Base-by-base conservation (phyloP, 1,140 invertebrate genomes). In the Anagrus nilaparvatae region DNA sequence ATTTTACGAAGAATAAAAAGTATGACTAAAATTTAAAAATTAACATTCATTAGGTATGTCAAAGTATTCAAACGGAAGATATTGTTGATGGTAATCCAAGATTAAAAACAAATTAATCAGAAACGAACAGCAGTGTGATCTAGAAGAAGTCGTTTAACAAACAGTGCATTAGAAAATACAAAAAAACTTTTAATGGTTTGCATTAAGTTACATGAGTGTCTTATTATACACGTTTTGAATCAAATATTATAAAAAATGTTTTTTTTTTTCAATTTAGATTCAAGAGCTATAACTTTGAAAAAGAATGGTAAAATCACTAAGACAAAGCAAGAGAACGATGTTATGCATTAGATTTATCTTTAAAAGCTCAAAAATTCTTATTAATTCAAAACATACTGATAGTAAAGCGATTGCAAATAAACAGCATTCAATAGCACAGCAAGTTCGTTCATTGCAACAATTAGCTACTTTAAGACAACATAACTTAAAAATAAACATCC, bases 341-440 rank as follows among this genome's bases (percentile, higher is more conserved):
- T 27, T 78, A 77, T 24, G 82, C 84, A 46, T 70, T 96, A 20
- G 88, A 95, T 54, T 71, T 88, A 18, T 88, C 88, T 1, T 65
- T 93, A 28, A 85, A 82, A 60, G 82, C 87, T 12, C 91, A 95
- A 65, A 85, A 91, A 70, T 90, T 87, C 66, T 79, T 85, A 79
- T 91, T 3, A 71, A 74, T 29, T 65, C 75, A 4, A 76, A 79
- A 21, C 81, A 86, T 62, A 82, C 86, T 0, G 90, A 92, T 53
- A 79, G 83, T 17, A 82, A 84, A 56, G 73, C 80, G 1, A 82
- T 94, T 32, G 72, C 75, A 3, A 81, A 79, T 50, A 82, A 88
- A 52, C 87, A 91, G 56, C 73, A 81, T 44, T 67, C 79, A 18
- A 76, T 88, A 23, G 75, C 77, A 20, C 83, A 89, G 51, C 81